phyloP scores from a whole-genome alignment of 2,888 invertebrate genomes.

The Cyclophora albipunctata region DNA sequence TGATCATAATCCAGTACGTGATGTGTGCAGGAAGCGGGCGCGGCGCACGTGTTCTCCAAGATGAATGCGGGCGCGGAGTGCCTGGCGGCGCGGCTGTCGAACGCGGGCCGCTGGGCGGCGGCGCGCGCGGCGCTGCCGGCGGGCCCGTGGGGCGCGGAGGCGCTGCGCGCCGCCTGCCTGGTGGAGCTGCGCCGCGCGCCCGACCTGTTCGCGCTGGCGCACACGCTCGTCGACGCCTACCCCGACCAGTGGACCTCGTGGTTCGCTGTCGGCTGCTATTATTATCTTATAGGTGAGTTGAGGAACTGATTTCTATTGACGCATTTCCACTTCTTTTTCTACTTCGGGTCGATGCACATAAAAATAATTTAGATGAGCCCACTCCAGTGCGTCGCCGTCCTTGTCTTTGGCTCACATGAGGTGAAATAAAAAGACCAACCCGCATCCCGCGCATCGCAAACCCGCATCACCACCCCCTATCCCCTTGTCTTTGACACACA shows the following conservation, averaged over 20 bases:
- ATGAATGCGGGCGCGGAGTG: conserved; percentile 41
- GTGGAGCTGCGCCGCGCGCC: conserved; percentile 59
- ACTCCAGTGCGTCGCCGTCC: no score
- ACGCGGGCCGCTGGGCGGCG: conserved; percentile 45
- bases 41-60: conserved; percentile 25
- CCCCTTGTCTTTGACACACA: no score
- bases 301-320: no score
- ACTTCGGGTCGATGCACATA: no score
- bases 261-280: conserved; percentile 98
- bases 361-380: no score
- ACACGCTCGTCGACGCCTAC: conserved; percentile 93
- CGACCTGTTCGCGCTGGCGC: conserved; percentile 92
- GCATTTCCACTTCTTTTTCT: no score
- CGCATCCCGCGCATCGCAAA: no score
- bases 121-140: conserved; percentile 42
- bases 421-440: no score
- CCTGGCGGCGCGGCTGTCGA: conserved; percentile 47
- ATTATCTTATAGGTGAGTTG: conserved; percentile 87
- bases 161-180: conserved; percentile 57
- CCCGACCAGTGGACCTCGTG: conserved; percentile 94
- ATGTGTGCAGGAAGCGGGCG: conserved; percentile 29
- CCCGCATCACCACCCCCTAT: no score
- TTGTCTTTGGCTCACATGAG: no score
- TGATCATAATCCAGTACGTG: no score
- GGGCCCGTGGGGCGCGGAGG: conserved; percentile 49